Base-by-base conservation (phyloP, 2,113 vertebrate species). In the Aspidoscelis tigris region DNA sequence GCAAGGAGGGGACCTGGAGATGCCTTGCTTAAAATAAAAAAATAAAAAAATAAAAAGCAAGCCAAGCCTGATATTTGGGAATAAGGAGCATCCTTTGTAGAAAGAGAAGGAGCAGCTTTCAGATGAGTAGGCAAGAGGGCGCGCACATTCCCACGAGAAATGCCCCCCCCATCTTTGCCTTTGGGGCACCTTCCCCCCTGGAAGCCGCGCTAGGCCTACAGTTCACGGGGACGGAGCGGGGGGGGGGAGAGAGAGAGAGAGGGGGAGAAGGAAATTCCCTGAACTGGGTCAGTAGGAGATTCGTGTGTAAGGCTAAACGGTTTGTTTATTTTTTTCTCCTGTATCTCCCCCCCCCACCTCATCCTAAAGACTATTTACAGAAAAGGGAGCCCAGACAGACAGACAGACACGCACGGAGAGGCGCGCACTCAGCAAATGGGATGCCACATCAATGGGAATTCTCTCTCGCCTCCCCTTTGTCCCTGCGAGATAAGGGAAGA, bases 391-490 rank as follows among this genome's bases (percentile, higher is more conserved):
- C 1, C 16, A 7, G 10, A 20, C 71, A 20, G 39, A 43, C 14
- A 39, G 14, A 7, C 39, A 71, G 1, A 20, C 33, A 21, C 4
- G 2, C 44, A 50, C 64, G 18, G 26, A 6, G 7, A 8, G 53
- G n/a, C 14, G 21, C 53, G 18, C 21, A 41, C 41, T 39, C 41
- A 22, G 20, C 53, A 73, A 22, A 72, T 8, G 22, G 33, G 2
- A 14, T 14, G 80, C 20, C 50, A 2, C 66, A 4, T 24, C 1
- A 24, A 71, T 24, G 2, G 20, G 79, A 6, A 41, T 71, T 55
- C 44, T 41, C 18, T 14, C 50, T 39, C 11, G n/a, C 26, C 80
- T 81, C 69, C 50, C 68, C 50, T 81, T 81, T 81, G 68, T 81
- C 80, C 50, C 72, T 12, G 68, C 24, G 7, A 72, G 80, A 81